These are phyloP conservation scores for Megathymus violae DNA, from an alignment of 1,140 invertebrate genomes.

Conservation along the genomic window DNA sequence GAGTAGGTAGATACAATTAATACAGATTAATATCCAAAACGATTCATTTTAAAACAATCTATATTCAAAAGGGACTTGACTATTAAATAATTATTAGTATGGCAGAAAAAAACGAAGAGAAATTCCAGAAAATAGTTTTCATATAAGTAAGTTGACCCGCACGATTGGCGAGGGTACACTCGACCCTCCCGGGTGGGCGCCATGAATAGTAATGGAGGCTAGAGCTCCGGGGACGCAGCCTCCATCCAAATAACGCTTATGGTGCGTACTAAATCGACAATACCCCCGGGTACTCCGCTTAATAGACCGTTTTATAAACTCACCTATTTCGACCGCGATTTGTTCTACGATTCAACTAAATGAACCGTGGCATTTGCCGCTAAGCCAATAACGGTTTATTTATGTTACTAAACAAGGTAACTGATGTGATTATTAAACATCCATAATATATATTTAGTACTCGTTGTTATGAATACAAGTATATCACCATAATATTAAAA, in stretches of 20 bases:
- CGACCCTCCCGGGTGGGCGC: constrained; percentile 55
- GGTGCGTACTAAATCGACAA: constrained; percentile 81
- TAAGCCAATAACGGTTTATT: constrained; percentile 20
- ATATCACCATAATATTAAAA: no score
- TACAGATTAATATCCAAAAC: no score
- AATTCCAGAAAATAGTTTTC: constrained; percentile 22
- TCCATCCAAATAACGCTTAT: constrained; percentile 68
- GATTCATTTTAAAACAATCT: not conserved
- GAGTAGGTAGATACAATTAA: no score
- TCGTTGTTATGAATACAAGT: no score
- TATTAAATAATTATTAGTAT: constrained; percentile 8
- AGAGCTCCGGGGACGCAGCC: constrained; percentile 59
- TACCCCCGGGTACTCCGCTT: constrained; percentile 63
- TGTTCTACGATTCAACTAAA: constrained; percentile 54
- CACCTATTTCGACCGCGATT: constrained; percentile 55
- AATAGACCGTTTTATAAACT: constrained; percentile 67
- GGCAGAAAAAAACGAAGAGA: constrained; percentile 1
- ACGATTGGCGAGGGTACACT: constrained; percentile 51
- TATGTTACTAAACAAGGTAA: constrained; percentile 5
- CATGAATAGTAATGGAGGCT: constrained; percentile 80
- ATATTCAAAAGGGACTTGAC: not conserved
- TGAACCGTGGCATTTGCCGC: constrained; percentile 42
- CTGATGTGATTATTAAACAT: not conserved
- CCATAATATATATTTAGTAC: no score
- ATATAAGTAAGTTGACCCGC: constrained; percentile 21